Evolutionary conservation across 2,797 vertebrate genomes (phyloP).

Genomic region (Salarias fasciatus): DNA sequence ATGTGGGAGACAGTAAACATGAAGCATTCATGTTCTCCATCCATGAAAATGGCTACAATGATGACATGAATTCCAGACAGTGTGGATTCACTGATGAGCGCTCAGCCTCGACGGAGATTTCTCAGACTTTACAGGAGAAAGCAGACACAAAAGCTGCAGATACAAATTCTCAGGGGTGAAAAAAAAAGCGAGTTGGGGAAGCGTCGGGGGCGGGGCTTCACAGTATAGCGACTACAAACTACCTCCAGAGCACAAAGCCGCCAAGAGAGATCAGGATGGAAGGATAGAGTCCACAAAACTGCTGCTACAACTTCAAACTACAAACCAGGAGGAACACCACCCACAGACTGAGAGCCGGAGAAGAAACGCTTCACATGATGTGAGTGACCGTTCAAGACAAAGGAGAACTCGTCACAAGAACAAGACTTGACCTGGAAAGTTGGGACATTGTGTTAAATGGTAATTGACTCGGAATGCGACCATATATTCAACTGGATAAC

Average conservation of each 20-base stretch:
- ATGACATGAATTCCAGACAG: constrained; percentile 46
- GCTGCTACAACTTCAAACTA: constrained; percentile 23
- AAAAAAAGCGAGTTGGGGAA: constrained; percentile 34
- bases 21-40: constrained; percentile 82
- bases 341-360: constrained; percentile 35
- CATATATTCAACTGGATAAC: no score
- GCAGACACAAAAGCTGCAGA: constrained; percentile 62
- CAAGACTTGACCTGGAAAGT: no score
- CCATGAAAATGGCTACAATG: constrained; percentile 77
- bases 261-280: constrained; percentile 24
- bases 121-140: constrained; percentile 31
- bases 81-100: constrained; percentile 26
- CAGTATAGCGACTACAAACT: constrained; percentile 37
- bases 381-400: constrained; percentile 41
- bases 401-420: constrained; percentile 26
- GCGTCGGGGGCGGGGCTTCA: constrained; percentile 51
- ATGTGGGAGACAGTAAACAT: constrained; percentile 58
- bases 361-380: constrained; percentile 44
- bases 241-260: constrained; percentile 35
- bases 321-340: constrained; percentile 42
- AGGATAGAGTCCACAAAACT: constrained; percentile 40
- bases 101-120: constrained; percentile 40
- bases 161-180: constrained; percentile 32
- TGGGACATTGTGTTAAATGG: no score
- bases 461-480: no score